Base-by-base conservation (phyloP, 1,140 invertebrate genomes). In the Bicyclus anynana region DNA sequence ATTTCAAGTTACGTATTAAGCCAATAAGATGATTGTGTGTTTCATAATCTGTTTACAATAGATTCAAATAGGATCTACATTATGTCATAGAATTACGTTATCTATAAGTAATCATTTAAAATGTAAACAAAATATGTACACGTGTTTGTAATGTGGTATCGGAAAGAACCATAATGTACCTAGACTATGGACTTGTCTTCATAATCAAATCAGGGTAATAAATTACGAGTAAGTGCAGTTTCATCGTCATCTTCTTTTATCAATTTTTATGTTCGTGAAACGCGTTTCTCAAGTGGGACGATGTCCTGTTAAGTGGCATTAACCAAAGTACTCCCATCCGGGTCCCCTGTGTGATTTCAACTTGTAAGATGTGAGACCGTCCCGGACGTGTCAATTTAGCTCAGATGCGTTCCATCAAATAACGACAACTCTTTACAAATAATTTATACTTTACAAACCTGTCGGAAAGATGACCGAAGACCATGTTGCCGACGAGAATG, bases 401-500 rank as follows among this genome's bases (percentile, higher is more conserved):
- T 51, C 44, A 56, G 53, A 58, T 62, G 54, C 17, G 37, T 18
- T 17, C 13, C 9, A 53, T 16, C 46, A 46, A 26, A 5, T 27
- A 52, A 56, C 18, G 38, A 49, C 26, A 26, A n/a, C 27, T 44
- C 40, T n/a, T 44, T 17, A 21, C 37, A 49, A 26, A 20, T 51
- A 44, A 47, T 49, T 50, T 26, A 35, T 21, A 5, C 12, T 21
- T 48, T 44, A 81, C 87, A 77, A 87, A 95, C 94, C 91, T 93
- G 87, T 96, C 95, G 7, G 94, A 92, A 37, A 94, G 84, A 57
- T 92, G 90, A 44, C 95, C 94, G 69, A 95, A 95, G 3, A 93
- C 50, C 84, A 95, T 91, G 67, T 93, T 94, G 9, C 89, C 89
- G 18, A 94, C 79, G 20, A 95, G 90, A 40, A 95, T 92, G 3